Evolutionary conservation across 2,797 vertebrate species (phyloP), one percentile per base, ranked within the genome.

Genomic region (Luscinia luscinia): DNA sequence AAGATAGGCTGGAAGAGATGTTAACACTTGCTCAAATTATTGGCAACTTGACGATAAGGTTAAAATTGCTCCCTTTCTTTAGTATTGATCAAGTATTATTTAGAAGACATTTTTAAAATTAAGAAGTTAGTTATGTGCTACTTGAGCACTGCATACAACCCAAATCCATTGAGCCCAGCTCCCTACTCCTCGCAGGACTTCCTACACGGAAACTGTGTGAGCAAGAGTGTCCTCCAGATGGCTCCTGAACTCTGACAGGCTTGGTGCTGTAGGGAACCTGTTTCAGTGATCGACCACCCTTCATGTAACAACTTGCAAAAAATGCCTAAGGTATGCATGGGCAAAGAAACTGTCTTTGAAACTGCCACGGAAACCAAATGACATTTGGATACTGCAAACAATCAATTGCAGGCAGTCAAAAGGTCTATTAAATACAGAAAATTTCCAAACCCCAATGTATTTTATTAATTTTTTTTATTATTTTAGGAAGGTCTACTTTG

Each of bases 41-140:
- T 49, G 27, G 23, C 55, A 86, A 57, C 11, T 17, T 74, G 40
- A 88, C 0, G 0, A 38, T 1, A 64, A 4, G 0, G 2, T 45
- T 79, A 76, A 63, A 79, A 69, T n/a, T 16, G 18, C 28, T 72
- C 26, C 15, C 43, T 7, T 61, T 59, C 73, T 87, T 69, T 14
- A 73, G 16, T 19, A 62, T 1, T 12, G 74, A 73, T 38, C 0
- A 2, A 59, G 3, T 64, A 79, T 17, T 89, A 27, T n/a, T 79
- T 45, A 79, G 4, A 75, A 70, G 4, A 14, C 22, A 20, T 49
- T 52, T 59, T 55, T 49, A 15, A 32, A 27, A 69, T 23, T 28
- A 76, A 34, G 3, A 46, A 51, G 30, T 43, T 55, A 54, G 7
- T 48, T 52, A 38, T 9, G 18, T 72, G 24, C 41, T 79, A 61